Percentiles rank a stretch among this genome's conserved stretches.
These are phyloP conservation scores for Sarcophaga carnaria DNA, from an alignment of 2,888 invertebrate species.

Conservation along the genomic window DNA sequence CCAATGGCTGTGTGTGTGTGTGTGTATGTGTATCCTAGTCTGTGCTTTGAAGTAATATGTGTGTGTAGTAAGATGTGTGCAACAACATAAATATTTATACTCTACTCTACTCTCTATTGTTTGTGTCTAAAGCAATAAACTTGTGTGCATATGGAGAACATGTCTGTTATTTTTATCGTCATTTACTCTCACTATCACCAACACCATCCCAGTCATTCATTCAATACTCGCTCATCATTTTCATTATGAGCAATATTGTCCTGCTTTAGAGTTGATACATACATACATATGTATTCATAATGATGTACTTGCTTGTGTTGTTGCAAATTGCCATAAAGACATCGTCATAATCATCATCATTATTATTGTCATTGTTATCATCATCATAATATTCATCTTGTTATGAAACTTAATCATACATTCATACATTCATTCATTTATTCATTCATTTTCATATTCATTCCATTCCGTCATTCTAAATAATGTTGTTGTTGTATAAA, in stretches of 20 bases:
- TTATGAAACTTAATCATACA: constrained; percentile 63
- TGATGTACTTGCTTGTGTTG: constrained; percentile 14
- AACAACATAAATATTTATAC: constrained; percentile 36
- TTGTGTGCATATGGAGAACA: background rate
- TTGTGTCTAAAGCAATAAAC: background rate
- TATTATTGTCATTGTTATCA: constrained; percentile 30
- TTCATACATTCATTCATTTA: background rate
- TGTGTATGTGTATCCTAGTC: no score
- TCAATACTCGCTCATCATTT: background rate
- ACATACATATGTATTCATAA: background rate
- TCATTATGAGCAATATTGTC: background rate
- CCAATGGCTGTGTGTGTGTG: no score
- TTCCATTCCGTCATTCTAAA: background rate
- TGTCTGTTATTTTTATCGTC: constrained; percentile 7
- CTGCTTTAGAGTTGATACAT: background rate
- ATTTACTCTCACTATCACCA: background rate
- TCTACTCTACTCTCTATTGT: background rate
- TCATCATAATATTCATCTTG: constrained; percentile 61
- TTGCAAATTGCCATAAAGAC: constrained; percentile 56
- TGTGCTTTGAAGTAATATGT: no score
- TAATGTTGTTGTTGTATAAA: background rate
- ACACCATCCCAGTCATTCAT: background rate
- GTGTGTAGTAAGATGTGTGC: no score
- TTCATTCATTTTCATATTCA: background rate
- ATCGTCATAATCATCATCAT: constrained; percentile 15